Evolutionary conservation across 2,113 vertebrate species (phyloP), one percentile per base, ranked within the genome.

Genomic region (Lipotes vexillifer): DNA sequence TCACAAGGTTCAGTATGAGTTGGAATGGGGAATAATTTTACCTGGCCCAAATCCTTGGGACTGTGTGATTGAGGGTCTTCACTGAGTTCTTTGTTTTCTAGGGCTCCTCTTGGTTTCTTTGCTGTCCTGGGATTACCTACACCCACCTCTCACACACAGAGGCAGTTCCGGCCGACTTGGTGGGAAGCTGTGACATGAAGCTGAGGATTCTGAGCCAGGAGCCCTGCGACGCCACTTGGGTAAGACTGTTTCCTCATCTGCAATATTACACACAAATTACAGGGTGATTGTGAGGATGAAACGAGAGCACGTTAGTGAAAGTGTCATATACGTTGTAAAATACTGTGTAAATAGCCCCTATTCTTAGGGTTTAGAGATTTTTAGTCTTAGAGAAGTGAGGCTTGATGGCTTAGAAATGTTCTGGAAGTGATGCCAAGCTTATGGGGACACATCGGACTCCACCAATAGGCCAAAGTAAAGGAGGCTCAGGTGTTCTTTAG

Each of bases 151-250:
- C n/a, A 17, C 63, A 25, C 9, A 7, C 3, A 9, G 52, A 38
- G 41, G 59, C n/a, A 36, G n/a, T 4, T 3, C 13, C 1, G 2
- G 2, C 36, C 0, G 2, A 21, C 29, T 59, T 21, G 55, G 13
- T 44, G 84, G 23, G 36, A 27, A 86, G 38, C 63, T 63, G 23
- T 77, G 25, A 6, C 11, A 12, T 36, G 72, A 68, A 31, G 65
- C 33, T 29, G 36, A 84, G 27, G 55, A 65, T 68, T 59, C 59
- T 38, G 63, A 71, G 38, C n/a, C 17, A 65, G 66, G 55, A 96
- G 14, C 13, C 59, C 29, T n/a, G 5, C 23, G 38, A 0, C 49
- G n/a, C 71, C 13, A 49, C 15, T 57, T 63, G n/a, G n/a, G 44
- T 29, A 38, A 77, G 66, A 61, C 46, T 2, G 20, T 74, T 78